Percentiles rank a stretch among this genome's conserved stretches.
Evolutionary conservation across 2,113 vertebrate genomes (phyloP).

Genomic region (Scopus umbretta): DNA sequence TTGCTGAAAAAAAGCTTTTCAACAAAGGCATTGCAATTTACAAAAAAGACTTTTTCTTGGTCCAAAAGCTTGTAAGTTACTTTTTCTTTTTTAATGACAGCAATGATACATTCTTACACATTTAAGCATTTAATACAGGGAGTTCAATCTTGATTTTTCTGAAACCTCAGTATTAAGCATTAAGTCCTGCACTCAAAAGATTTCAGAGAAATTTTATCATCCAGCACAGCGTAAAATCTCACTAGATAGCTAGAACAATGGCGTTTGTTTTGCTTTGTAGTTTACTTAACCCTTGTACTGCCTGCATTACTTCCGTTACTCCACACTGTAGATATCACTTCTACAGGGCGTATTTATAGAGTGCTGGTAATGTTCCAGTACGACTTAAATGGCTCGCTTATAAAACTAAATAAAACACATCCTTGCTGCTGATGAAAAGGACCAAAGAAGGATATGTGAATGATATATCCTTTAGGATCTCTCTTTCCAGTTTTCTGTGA

Average conservation of each 20-base stretch:
- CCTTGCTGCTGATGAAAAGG: background rate
- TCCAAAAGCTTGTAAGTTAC: conserved; percentile 91
- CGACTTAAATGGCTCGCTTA: background rate
- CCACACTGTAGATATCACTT: background rate
- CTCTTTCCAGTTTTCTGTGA: background rate
- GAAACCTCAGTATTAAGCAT: background rate
- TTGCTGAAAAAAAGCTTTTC: conserved; percentile 87
- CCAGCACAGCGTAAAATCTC: background rate
- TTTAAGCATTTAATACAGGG: background rate
- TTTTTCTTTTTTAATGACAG: background rate
- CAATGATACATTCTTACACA: background rate
- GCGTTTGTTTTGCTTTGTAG: background rate
- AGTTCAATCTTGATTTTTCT: background rate
- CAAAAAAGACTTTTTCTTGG: conserved; percentile 98
- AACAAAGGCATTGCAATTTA: conserved; percentile 93
- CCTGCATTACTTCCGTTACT: background rate
- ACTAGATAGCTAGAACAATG: background rate
- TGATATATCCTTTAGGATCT: background rate
- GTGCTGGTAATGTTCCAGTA: background rate
- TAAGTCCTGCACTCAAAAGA: background rate
- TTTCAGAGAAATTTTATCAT: background rate
- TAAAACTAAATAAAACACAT: background rate
- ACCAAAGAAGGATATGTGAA: background rate
- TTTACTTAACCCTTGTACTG: background rate
- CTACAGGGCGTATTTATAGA: background rate